These are phyloP conservation scores for Cyphomyrus plagiostoma DNA, from an alignment of 2,113 vertebrate species.

Conservation along the genomic window DNA sequence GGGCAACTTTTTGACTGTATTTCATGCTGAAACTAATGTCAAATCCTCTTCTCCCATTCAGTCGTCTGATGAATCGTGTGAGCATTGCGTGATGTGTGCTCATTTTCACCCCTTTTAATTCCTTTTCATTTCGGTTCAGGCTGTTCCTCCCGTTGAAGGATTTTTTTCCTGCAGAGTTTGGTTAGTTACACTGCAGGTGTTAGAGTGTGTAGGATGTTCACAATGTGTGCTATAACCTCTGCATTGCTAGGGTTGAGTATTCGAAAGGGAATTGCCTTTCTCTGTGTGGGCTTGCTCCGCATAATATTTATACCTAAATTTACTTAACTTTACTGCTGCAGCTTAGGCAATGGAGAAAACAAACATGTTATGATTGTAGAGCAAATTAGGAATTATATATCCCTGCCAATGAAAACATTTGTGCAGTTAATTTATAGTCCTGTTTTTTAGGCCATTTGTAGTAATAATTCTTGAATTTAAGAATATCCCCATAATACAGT, in stretches of 20 bases:
- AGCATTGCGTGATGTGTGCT: not conserved
- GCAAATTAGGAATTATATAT: not conserved
- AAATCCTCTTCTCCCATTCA: not conserved
- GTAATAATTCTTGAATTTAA: not conserved
- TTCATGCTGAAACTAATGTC: not conserved
- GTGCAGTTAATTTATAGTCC: not conserved
- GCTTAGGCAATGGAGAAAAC: not conserved
- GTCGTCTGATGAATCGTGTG: not conserved
- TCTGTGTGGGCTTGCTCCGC: not conserved
- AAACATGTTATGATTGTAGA: not conserved
- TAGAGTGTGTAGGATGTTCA: conserved; percentile 4
- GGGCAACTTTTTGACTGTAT: not conserved
- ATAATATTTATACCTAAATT: not conserved
- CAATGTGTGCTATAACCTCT: not conserved
- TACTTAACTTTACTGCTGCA: not conserved
- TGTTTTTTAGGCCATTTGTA: not conserved
- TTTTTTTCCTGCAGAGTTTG: not conserved
- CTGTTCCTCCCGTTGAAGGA: not conserved
- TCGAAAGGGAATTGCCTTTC: not conserved
- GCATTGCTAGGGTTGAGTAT: not conserved
- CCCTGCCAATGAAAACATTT: not conserved
- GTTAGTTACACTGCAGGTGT: not conserved
- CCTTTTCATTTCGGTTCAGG: not conserved
- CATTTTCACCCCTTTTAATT: not conserved
- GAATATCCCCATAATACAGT: not conserved